These are phyloP conservation scores for Cisticola juncidis DNA, from an alignment of 2,113 vertebrate species.

Conservation along the genomic window DNA sequence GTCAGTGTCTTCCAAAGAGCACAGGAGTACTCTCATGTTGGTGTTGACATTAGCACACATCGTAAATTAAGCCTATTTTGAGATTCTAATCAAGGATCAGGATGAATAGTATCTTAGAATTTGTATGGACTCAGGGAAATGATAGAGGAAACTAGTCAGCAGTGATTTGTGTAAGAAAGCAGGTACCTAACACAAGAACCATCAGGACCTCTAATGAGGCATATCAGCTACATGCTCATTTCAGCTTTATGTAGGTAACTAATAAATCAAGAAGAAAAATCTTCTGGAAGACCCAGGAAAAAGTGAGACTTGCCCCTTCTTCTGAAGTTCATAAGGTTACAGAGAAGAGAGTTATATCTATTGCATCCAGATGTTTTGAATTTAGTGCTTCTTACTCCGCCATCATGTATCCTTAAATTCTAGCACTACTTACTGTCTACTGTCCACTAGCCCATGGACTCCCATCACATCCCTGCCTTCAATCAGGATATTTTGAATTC, in stretches of 20 bases:
- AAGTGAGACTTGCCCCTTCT: not conserved
- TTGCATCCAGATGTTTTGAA: not conserved
- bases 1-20: not conserved
- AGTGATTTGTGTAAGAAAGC: not conserved
- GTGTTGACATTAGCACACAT: not conserved
- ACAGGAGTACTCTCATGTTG: not conserved
- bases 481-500: not conserved
- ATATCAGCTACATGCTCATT: not conserved
- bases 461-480: not conserved
- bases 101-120: not conserved
- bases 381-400: not conserved
- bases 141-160: not conserved
- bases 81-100: not conserved
- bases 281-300: not conserved
- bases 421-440: not conserved
- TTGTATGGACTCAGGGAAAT: not conserved
- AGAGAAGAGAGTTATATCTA: not conserved
- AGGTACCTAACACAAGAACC: not conserved
- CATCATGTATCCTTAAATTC: not conserved
- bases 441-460: not conserved
- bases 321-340: not conserved
- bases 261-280: not conserved
- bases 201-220: not conserved
- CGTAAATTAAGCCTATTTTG: not conserved
- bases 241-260: not conserved